A percentile compares a stretch with the other conserved stretches of the same genome.
Conservation (phyloP, 2,888 invertebrate genomes). For the Spilosoma lubricipeda region DNA sequence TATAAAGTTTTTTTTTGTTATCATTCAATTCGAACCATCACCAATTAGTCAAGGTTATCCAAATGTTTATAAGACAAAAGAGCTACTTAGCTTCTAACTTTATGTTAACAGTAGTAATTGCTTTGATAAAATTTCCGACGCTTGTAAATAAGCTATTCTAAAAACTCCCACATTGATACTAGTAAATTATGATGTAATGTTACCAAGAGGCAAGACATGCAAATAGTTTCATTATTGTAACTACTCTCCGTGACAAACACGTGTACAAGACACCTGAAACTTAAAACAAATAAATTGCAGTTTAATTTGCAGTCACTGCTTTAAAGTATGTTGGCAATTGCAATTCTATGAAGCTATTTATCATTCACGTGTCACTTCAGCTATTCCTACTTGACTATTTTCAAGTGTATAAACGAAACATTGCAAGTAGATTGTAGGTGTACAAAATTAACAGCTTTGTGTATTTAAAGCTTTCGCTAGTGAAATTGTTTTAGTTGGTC, state of each 20-base stretch:
- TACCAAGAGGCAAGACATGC: constrained; percentile 19
- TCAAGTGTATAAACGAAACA: not conserved
- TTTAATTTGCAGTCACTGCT: constrained; percentile 7
- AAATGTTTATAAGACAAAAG: constrained; percentile 32
- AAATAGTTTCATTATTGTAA: constrained; percentile 15
- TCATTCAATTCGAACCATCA: constrained; percentile 30
- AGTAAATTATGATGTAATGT: constrained; percentile 12
- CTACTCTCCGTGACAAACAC: constrained; percentile 5
- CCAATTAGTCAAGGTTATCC: constrained; percentile 45
- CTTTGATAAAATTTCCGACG: constrained; percentile 36
- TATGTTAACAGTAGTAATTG: constrained; percentile 25
- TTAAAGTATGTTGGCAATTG: constrained; percentile 4
- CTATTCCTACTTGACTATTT: constrained; percentile 3
- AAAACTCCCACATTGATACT: constrained; percentile 16
- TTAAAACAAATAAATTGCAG: constrained; percentile 2
- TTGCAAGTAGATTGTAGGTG: constrained; percentile 6
- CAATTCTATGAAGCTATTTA: constrained; percentile 8
- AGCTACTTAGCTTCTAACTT: constrained; percentile 15
- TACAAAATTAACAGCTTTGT: constrained; percentile 21
- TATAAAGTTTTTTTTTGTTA: constrained; percentile 30
- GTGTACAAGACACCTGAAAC: constrained; percentile 4
- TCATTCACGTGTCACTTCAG: not conserved
- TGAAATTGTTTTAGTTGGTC: constrained; percentile 13
- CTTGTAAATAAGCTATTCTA: constrained; percentile 39
- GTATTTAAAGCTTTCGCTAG: constrained; percentile 26